Conservation (phyloP, 2,888 invertebrate genomes). For the Synergus japonicus region DNA sequence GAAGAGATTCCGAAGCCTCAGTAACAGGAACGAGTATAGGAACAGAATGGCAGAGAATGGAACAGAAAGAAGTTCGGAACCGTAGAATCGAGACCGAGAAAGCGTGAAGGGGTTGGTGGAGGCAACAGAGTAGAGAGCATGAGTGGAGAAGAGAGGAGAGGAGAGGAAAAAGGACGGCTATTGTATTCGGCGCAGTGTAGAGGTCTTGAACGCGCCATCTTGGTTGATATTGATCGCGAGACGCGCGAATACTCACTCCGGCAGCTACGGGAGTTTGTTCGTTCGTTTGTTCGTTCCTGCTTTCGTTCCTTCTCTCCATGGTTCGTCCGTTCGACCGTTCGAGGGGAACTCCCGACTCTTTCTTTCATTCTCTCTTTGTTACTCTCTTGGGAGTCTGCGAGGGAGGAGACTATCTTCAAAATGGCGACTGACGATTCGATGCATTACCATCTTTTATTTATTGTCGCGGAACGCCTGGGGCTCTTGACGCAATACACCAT, state of each 20-base stretch:
- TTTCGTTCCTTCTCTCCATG: constrained; percentile 51
- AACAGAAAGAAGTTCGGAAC: constrained; percentile 49
- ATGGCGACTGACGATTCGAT: constrained; percentile 70
- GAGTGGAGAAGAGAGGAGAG: constrained; percentile 45
- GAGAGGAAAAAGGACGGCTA: constrained; percentile 63
- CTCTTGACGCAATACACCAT: constrained; percentile 42
- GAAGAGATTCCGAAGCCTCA: constrained; percentile 17
- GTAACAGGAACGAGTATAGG: constrained; percentile 28
- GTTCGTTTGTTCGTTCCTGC: constrained; percentile 59
- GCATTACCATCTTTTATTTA: constrained; percentile 66
- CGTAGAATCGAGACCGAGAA: constrained; percentile 56
- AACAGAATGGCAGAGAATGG: constrained; percentile 41
- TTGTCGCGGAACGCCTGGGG: constrained; percentile 32
- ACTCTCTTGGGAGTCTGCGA: constrained; percentile 62
- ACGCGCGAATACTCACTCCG: constrained; percentile 72
- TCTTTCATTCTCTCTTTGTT: constrained; percentile 52
- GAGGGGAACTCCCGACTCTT: constrained; percentile 41
- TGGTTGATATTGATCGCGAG: constrained; percentile 77
- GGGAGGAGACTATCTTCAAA: constrained; percentile 74
- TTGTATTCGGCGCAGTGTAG: constrained; percentile 74
- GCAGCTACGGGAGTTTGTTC: constrained; percentile 58
- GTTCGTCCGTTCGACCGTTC: constrained; percentile 57
- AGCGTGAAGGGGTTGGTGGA: constrained; percentile 56
- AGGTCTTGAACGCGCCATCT: constrained; percentile 76
- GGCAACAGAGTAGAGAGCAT: constrained; percentile 54